phyloP scores from a whole-genome alignment of 2,888 invertebrate species.

The Coenonympha glycerion region DNA sequence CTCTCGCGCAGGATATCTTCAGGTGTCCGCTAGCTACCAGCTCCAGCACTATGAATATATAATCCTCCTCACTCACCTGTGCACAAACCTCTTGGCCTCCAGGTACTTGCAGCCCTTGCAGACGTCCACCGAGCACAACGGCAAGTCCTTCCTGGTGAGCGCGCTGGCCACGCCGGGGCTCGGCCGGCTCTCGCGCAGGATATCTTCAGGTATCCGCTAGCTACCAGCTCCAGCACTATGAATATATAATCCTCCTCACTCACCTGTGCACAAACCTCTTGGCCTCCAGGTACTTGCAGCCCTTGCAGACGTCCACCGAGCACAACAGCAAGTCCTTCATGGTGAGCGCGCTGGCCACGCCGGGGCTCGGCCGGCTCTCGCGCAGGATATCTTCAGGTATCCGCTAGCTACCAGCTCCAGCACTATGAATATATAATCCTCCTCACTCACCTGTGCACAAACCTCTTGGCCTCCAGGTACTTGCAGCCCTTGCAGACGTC shows the following conservation, averaged over 20 bases:
- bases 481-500: constrained; percentile 97
- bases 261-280: constrained; percentile 96
- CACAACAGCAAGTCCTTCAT: constrained; percentile 93
- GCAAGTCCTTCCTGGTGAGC: constrained; percentile 90
- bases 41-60: too few relatives aligned
- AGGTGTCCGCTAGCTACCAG: constrained; percentile 96
- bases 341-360: constrained; percentile 80
- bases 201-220: constrained; percentile 97
- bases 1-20: constrained; percentile 95
- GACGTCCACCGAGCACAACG: constrained; percentile 91
- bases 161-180: constrained; percentile 83
- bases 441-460: constrained; percentile 96
- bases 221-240: too few relatives aligned
- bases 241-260: too few relatives aligned
- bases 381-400: constrained; percentile 95
- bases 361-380: constrained; percentile 91
- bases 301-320: constrained; percentile 93
- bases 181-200: constrained; percentile 93
- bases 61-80: too few relatives aligned
- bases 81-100: constrained; percentile 96
- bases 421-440: too few relatives aligned
- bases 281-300: constrained; percentile 95
- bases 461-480: constrained; percentile 95
- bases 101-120: constrained; percentile 96
- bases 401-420: constrained; percentile 95